Evolutionary conservation across 1,140 invertebrate species (phyloP).

Genomic region (Drosophila murphyi): DNA sequence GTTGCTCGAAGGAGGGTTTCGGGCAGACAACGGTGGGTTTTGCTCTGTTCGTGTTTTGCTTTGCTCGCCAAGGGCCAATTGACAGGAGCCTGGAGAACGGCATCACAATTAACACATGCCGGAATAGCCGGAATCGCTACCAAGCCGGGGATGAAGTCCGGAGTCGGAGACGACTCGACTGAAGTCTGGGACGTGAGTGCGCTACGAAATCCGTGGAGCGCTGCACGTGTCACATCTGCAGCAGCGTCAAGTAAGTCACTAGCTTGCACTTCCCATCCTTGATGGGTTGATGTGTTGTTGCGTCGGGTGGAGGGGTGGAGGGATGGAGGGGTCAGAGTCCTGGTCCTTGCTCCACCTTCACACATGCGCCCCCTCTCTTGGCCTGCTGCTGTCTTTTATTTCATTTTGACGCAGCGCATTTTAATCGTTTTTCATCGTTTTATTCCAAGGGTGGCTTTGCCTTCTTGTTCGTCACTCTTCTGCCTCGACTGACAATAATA

Average conservation of each 20-base stretch:
- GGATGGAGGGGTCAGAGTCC: slow-evolving; percentile 5
- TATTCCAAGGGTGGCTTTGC: slow-evolving; percentile 31
- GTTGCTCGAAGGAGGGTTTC: slow-evolving; percentile 25
- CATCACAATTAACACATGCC: slow-evolving; percentile 55
- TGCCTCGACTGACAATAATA: slow-evolving; percentile 67
- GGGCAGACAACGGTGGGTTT: neutral
- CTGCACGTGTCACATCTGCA: slow-evolving; percentile 58
- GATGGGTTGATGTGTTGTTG: neutral
- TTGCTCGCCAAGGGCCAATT: slow-evolving; percentile 32
- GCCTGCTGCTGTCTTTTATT: slow-evolving; percentile 36
- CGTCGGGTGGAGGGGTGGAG: too few species aligned
- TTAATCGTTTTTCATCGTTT: slow-evolving; percentile 64
- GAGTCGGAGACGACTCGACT: neutral
- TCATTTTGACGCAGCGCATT: slow-evolving; percentile 51
- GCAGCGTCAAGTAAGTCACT: slow-evolving; percentile 45
- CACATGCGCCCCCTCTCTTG: slow-evolving; percentile 25
- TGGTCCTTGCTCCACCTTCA: slow-evolving; percentile 19
- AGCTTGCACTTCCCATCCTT: slow-evolving; percentile 22
- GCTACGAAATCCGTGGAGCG: slow-evolving; percentile 55
- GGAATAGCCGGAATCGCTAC: slow-evolving; percentile 25
- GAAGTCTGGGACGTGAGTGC: slow-evolving; percentile 46
- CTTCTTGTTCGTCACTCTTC: slow-evolving; percentile 32
- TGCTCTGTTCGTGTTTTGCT: slow-evolving; percentile 1
- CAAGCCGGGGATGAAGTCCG: slow-evolving; percentile 7
- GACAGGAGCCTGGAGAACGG: slow-evolving; percentile 45